These are phyloP conservation scores for Napeogenes sylphis DNA, from an alignment of 2,888 invertebrate species.

Conservation along the genomic window DNA sequence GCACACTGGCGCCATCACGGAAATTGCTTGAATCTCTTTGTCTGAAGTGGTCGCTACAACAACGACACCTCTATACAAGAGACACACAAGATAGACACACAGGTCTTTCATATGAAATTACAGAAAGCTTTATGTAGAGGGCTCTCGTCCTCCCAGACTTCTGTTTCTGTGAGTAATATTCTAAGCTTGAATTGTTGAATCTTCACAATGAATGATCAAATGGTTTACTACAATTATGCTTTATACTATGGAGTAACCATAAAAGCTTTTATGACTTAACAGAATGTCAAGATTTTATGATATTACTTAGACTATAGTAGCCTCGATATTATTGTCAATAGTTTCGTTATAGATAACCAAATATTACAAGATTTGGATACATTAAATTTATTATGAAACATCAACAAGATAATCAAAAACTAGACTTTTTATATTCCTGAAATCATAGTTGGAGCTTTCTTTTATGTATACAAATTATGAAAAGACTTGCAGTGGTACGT, in stretches of 20 bases:
- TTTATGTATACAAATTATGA: slow-evolving; percentile 18
- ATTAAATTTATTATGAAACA: no score
- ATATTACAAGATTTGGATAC: no score
- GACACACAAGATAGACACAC: no score
- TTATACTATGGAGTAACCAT: no score
- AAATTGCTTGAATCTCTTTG: neutral
- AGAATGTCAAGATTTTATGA: no score
- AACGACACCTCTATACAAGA: slow-evolving; percentile 1
- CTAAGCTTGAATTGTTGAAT: neutral
- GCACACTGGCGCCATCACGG: neutral
- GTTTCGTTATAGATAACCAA: no score
- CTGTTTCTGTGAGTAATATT: no score
- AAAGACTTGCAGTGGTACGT: slow-evolving; percentile 50
- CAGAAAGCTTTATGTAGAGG: slow-evolving; percentile 1
- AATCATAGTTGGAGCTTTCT: slow-evolving; percentile 6
- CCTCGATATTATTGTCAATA: no score
- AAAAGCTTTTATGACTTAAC: no score
- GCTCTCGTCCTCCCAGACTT: neutral
- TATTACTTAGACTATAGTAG: no score
- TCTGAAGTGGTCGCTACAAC: neutral
- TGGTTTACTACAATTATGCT: slow-evolving; percentile 12
- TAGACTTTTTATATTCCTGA: neutral
- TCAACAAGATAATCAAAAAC: no score
- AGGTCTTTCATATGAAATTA: no score
- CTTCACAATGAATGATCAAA: slow-evolving; percentile 17